Evolutionary conservation across 1,140 invertebrate genomes (phyloP).

Genomic region (Yoshiicerus persimilis): DNA sequence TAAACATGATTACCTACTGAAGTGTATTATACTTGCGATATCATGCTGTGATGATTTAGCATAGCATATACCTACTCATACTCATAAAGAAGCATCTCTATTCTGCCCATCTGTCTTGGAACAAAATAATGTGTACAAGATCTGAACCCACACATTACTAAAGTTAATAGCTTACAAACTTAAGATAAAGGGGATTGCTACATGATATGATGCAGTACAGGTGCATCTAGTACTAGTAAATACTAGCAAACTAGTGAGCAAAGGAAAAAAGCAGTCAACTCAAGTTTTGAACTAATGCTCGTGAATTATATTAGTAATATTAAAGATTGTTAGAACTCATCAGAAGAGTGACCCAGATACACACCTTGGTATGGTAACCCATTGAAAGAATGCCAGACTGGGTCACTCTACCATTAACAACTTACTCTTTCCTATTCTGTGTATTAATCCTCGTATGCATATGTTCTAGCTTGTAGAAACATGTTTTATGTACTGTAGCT

Average conservation of each 20-base stretch:
- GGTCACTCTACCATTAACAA: conserved; percentile 16
- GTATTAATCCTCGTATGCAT: background rate
- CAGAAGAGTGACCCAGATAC: conserved; percentile 9
- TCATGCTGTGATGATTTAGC: too few relatives aligned
- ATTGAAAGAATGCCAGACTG: conserved; percentile 17
- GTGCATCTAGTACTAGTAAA: background rate
- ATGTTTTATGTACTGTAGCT: background rate
- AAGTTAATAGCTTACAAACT: background rate
- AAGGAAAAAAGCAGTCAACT: background rate
- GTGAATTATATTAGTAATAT: conserved; percentile 13
- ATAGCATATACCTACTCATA: too few relatives aligned
- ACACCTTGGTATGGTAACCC: conserved; percentile 18
- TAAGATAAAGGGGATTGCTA: background rate
- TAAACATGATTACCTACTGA: too few relatives aligned
- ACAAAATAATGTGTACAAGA: background rate
- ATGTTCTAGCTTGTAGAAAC: background rate
- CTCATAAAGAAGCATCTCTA: too few relatives aligned
- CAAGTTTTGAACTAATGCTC: background rate
- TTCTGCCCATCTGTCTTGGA: background rate
- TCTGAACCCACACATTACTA: background rate
- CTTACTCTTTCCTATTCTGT: background rate
- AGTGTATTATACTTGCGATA: too few relatives aligned
- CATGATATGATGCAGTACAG: background rate
- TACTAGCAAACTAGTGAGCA: background rate
- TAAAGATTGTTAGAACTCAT: conserved; percentile 1